Evolutionary conservation across 2,888 invertebrate genomes (phyloP).

Genomic region (Patella pellucida): DNA sequence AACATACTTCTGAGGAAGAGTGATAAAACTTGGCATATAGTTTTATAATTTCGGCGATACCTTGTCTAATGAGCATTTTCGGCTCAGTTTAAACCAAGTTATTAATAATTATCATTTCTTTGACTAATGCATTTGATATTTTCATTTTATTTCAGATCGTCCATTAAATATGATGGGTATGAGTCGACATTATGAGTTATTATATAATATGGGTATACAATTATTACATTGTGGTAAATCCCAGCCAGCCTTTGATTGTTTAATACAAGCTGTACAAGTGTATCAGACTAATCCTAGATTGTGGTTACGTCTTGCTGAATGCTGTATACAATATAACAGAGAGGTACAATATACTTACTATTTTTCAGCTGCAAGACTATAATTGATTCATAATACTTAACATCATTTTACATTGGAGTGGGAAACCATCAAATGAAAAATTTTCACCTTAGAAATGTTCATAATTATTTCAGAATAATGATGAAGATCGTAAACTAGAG

Average conservation of each 20-base stretch:
- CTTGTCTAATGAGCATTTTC: too few species aligned
- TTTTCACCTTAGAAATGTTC: too few species aligned
- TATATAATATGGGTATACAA: constrained; percentile 88
- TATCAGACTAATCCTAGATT: constrained; percentile 90
- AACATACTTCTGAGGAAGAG: too few species aligned
- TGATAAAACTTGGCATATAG: too few species aligned
- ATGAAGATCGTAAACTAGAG: constrained; percentile 76
- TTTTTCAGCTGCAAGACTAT: background rate
- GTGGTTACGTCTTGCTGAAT: constrained; percentile 94
- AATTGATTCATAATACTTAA: too few species aligned
- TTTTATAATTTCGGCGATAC: too few species aligned
- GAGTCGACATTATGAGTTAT: constrained; percentile 78
- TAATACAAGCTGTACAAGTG: constrained; percentile 86
- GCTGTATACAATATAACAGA: constrained; percentile 72
- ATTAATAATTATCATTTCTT: too few species aligned
- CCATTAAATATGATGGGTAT: constrained; percentile 78
- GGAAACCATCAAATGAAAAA: too few species aligned
- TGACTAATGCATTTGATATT: background rate
- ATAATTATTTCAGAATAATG: constrained; percentile 74
- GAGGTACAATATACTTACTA: constrained; percentile 48
- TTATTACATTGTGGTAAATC: constrained; percentile 86
- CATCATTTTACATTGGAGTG: too few species aligned
- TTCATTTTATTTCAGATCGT: constrained; percentile 68
- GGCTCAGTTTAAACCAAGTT: too few species aligned
- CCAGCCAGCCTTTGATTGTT: constrained; percentile 89